Evolutionary conservation across 2,888 invertebrate species (phyloP), one percentile per base, ranked within the genome.

Genomic region (Drosophila ustulata): DNA sequence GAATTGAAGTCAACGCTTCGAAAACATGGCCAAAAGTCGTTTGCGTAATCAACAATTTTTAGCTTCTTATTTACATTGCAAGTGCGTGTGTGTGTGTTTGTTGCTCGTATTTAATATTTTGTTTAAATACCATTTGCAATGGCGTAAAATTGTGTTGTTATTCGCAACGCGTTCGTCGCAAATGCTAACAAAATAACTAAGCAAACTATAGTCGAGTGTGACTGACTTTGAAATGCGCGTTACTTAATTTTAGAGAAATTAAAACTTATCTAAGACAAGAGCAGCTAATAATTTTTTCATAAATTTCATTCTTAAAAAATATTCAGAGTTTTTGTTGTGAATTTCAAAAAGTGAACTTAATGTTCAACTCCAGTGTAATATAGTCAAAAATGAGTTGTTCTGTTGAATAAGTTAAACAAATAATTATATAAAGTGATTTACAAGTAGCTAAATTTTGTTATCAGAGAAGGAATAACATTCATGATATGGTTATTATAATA

Each of bases 11-110:
- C 41, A 39, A 55, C 34, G 49, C 52, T 73, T 64, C 62, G 61
- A 72, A 75, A 71, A 37, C 37, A 37, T 4, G 37, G n/a, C 37
- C 37, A 66, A 68, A 63, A 71, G 64, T 37, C 63, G 77, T 70
- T 89, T 89, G 88, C 88, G 89, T 87, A 85, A 85, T 84, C 89
- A 75, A 74, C 88, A 74, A 72, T 66, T 64, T 81, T 78, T 68
- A 71, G 76, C 81, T 81, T 64, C 71, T 75, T 88, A 83, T 88
- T 80, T 83, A 79, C 76, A 70, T 57, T 67, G 73, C 53, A 23
- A 39, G 57, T 45, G 41, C 59, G 51, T 39, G 34, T 41, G 37
- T 28, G 46, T 46, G 41, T 32, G 41, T 56, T n/a, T 53, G 53
- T 59, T 75, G 51, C 53, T 84, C 61, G 68, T 71, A 82, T 72